These are phyloP conservation scores for Gymnothorax javanicus DNA, from an alignment of 2,797 vertebrate genomes.

Conservation along the genomic window DNA sequence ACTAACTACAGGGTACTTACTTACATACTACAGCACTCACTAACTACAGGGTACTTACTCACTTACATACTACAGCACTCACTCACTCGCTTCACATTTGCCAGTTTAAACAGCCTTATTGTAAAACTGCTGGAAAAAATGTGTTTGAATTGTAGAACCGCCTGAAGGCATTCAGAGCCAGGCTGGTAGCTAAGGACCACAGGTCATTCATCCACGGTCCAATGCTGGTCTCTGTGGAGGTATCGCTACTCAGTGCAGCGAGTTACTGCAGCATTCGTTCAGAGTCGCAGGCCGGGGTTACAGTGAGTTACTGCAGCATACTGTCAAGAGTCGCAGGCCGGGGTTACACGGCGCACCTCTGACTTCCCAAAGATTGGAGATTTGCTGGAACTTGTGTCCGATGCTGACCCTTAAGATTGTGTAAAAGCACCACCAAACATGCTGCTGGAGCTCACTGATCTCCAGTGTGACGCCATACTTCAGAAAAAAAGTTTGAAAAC, in stretches of 20 bases:
- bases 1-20: too few species aligned
- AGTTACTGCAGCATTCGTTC: too few species aligned
- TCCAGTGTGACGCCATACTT: neutral
- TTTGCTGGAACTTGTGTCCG: neutral
- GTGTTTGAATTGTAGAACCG: neutral
- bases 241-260: neutral
- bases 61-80: too few species aligned
- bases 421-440: neutral
- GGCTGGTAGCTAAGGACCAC: neutral
- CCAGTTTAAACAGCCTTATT: too few species aligned
- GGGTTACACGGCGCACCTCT: neutral
- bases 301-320: neutral
- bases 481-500: neutral
- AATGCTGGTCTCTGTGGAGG: neutral
- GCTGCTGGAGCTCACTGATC: neutral
- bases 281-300: too few species aligned
- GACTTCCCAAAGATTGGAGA: neutral
- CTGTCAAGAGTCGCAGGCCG: neutral
- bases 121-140: too few species aligned
- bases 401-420: neutral
- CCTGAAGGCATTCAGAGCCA: neutral
- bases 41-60: too few species aligned
- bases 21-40: too few species aligned
- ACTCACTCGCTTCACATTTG: too few species aligned
- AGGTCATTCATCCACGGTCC: neutral